Percentiles rank a stretch among this genome's conserved stretches.
Conservation (phyloP, 2,797 vertebrate species). For the Harpagifer antarcticus region DNA sequence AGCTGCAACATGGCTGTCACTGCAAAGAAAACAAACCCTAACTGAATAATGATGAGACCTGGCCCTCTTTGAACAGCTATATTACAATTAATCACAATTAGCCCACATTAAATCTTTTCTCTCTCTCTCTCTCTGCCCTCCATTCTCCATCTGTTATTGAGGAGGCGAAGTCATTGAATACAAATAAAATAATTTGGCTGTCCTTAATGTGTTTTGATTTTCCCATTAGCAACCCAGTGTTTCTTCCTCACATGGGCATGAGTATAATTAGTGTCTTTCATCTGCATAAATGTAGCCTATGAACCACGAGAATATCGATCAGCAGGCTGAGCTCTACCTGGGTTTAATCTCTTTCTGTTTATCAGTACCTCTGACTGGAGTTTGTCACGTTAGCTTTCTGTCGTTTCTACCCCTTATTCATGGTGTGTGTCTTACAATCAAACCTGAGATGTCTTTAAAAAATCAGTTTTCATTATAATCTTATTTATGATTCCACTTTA, state of each 20-base stretch:
- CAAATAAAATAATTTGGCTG: conserved; percentile 79
- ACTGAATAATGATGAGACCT: conserved; percentile 60
- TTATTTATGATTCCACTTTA: conserved; percentile 30
- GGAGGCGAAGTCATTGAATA: conserved; percentile 70
- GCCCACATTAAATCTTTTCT: conserved; percentile 54
- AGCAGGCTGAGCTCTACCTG: conserved; percentile 45
- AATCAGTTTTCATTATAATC: conserved; percentile 18
- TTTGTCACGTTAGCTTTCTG: conserved; percentile 5
- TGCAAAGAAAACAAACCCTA: conserved; percentile 30
- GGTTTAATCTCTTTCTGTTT: too few relatives aligned
- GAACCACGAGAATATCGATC: conserved; percentile 74
- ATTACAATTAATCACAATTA: conserved; percentile 74
- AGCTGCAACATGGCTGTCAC: conserved; percentile 47
- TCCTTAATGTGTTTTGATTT: conserved; percentile 86
- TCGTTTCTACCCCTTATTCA: conserved; percentile 5
- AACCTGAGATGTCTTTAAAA: conserved; percentile 12
- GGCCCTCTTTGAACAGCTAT: conserved; percentile 48
- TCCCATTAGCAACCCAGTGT: conserved; percentile 81
- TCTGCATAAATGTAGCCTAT: conserved; percentile 79
- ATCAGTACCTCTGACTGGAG: background rate
- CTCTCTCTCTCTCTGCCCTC: conserved; percentile 18
- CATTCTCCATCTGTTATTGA: conserved; percentile 70
- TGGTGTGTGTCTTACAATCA: background rate
- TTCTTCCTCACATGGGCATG: conserved; percentile 71
- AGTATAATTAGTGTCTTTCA: conserved; percentile 84